Conservation (phyloP, 2,113 vertebrate species). For the Myotis yumanensis region DNA sequence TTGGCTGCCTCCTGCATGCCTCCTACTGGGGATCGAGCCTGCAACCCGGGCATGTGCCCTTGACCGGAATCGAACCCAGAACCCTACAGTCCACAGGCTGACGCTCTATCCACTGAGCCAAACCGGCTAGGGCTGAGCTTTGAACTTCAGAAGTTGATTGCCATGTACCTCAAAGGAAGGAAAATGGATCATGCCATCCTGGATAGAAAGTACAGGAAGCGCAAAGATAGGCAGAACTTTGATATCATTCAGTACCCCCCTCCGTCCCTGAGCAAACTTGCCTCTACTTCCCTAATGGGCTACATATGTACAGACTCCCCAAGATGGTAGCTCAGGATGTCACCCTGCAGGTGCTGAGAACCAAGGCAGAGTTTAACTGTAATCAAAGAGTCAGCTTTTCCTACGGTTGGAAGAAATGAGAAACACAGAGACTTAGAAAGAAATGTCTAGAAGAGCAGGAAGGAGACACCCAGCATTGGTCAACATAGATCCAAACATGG, state of each 20-base stretch:
- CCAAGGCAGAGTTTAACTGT: neutral
- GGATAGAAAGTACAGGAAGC: neutral
- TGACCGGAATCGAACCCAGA: too few species aligned
- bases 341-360: neutral
- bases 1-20: too few species aligned
- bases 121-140: too few species aligned
- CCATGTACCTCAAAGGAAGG: neutral
- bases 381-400: neutral
- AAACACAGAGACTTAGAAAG: neutral
- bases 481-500: neutral
- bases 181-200: neutral
- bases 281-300: neutral
- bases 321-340: neutral
- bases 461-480: neutral
- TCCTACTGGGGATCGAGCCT: too few species aligned
- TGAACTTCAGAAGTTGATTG: neutral
- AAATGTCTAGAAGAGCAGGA: neutral
- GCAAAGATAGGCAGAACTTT: neutral
- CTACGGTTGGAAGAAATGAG: neutral
- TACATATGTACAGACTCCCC: neutral
- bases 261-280: neutral
- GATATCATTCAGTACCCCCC: too few species aligned
- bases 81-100: too few species aligned
- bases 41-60: too few species aligned
- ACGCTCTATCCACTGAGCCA: too few species aligned